phyloP scores from a whole-genome alignment of 2,888 invertebrate genomes.

The Rambutsinella grinnellia region DNA sequence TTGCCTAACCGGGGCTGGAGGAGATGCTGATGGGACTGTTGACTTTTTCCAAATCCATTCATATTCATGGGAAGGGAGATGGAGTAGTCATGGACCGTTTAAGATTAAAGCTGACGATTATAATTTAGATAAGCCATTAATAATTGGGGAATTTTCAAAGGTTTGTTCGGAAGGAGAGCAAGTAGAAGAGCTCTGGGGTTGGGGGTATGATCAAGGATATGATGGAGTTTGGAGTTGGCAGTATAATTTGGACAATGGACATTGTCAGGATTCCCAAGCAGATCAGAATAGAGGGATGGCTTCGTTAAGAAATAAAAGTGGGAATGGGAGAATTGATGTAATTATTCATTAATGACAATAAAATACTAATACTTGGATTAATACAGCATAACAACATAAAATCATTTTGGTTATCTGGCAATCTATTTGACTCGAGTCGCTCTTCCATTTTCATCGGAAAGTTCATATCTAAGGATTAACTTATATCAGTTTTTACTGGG shows the following conservation, averaged over 20 bases:
- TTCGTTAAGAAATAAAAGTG: constrained; percentile 28
- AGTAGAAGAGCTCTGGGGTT: constrained; percentile 57
- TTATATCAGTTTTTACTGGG: too few species aligned
- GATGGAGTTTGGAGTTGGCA: constrained; percentile 65
- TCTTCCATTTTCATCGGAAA: too few species aligned
- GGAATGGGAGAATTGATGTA: constrained; percentile 48
- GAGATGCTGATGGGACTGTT: constrained; percentile 59
- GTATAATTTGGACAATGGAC: constrained; percentile 62
- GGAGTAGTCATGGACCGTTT: constrained; percentile 65
- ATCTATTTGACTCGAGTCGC: too few species aligned
- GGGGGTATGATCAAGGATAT: constrained; percentile 62
- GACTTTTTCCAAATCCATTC: constrained; percentile 67
- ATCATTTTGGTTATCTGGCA: too few species aligned
- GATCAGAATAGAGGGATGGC: constrained; percentile 61
- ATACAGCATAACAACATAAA: too few species aligned
- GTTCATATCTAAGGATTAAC: too few species aligned
- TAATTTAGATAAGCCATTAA: constrained; percentile 65
- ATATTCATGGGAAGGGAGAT: constrained; percentile 66
- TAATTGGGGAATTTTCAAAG: constrained; percentile 67
- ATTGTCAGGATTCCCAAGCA: constrained; percentile 62
- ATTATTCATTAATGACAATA: constrained; percentile 32
- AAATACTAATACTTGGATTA: too few species aligned
- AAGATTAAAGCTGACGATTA: constrained; percentile 41
- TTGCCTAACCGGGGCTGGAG: constrained; percentile 61
- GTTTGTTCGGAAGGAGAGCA: constrained; percentile 60